Base-by-base conservation (phyloP, 2,888 invertebrate genomes). In the Lasioglossum vierecki region DNA sequence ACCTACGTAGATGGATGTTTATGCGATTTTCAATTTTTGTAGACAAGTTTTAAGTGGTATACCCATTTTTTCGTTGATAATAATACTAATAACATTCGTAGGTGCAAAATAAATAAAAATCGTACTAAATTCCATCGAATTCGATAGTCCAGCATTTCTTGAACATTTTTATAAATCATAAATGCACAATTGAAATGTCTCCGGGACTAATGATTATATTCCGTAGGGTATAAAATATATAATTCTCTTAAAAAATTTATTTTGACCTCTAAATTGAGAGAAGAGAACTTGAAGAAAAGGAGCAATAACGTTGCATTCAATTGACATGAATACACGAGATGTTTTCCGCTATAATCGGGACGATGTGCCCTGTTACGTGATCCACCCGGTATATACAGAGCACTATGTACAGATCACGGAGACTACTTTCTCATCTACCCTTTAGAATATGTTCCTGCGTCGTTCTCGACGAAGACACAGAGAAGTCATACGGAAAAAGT, bases 321-420 rank as follows among this genome's bases (percentile, higher is more conserved):
- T 57, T 57, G 9, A 9, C n/a, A n/a, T n/a, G 53, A 57, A 57
- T 57, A 57, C 3, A n/a, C 9, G n/a, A n/a, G 57, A n/a, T 3
- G 30, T 63, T 63, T 30, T 8, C 18, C 63, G 1, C 8, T 30
- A 3, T 6, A 63, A 35, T 8, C 30, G 8, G 8, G 30, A 15
- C 18, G 13, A 18, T 3, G 15, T 8, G 8, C 3, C 18, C 15
- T 2, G 8, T 30, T 63, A 35, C 2, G 15, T 18, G 63, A 30
- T 63, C 30, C 8, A 63, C 8, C 63, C 22, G 49, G 72, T 53
- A 26, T 22, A 4, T 39, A 68, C 18, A 11, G 39, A 11, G 18
- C 41, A n/a, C 4, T 77, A 80, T 84, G 76, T 85, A 83, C 84
- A 84, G 11, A 30, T 83, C 75, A 46, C 75, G 39, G 68, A 75